Base-by-base conservation (phyloP, 2,797 vertebrate species). In the Oryzias sinensis region DNA sequence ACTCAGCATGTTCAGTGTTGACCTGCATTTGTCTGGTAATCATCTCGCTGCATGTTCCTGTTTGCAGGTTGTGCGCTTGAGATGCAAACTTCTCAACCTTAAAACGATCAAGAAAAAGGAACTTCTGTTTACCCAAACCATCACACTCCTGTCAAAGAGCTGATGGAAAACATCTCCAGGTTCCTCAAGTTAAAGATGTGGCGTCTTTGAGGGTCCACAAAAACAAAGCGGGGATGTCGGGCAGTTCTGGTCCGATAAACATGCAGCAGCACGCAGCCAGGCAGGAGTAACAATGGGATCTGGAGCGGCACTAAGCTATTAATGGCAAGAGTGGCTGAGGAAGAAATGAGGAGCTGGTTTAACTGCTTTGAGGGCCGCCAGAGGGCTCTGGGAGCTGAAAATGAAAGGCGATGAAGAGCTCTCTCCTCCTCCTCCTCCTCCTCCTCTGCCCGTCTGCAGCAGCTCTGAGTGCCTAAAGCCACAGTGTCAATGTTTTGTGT, bases 231-330 rank as follows among this genome's bases (percentile, higher is more conserved):
- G 49, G 66, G 66, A 72, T 56, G 68, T 72, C 76, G 59, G 73
- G 75, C 75, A 62, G 84, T 89, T 89, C 70, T 81, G 75, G 84
- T 87, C 83, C 85, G 83, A 85, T 90, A 84, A 86, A 72, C 77
- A 68, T 71, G 59, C 70, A 49, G 37, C 70, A 70, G 74, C 70
- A 66, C 61, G 81, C 85, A 81, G 77, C 73, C 76, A 83, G 69
- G 70, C 84, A 81, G 70, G 79, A 82, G 78, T 83, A 87, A 88
- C 82, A 86, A 75, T 77, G 72, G 77, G 61, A 87, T 81, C 76
- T 86, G 77, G 74, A 86, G 82, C 67, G 33, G 81, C 83, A 87
- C 79, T 87, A 87, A 88, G 83, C 74, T 80, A 83, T 84, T 89
- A 89, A 89, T 88, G 84, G 83, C 67, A 65, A 74, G 68, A 75